Percentiles rank a stretch among this genome's conserved stretches.
phyloP scores from a whole-genome alignment of 92 coral and sea anemone genomes.

The Actinostola sp. region DNA sequence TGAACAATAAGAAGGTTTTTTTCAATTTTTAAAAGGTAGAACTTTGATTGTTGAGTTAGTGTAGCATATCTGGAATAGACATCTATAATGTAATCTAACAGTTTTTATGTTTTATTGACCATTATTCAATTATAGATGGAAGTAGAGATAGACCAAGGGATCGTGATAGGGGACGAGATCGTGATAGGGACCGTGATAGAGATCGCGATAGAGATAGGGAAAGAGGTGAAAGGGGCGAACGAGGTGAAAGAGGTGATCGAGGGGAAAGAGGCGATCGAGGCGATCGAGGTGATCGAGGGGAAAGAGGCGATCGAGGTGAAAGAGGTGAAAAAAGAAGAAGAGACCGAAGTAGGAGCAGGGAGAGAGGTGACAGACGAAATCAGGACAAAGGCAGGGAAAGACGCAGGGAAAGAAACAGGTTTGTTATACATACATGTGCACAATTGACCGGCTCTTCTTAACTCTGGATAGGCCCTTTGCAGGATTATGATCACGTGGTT shows the following conservation, averaged over 20 bases:
- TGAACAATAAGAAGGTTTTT: no score
- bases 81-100: neutral
- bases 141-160: conserved; percentile 49
- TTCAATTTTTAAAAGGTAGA: no score
- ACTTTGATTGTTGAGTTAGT: no score
- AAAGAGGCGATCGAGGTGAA: conserved; percentile 48
- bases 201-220: conserved; percentile 39
- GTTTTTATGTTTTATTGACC: neutral
- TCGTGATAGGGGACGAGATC: conserved; percentile 36
- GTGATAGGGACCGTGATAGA: conserved; percentile 32
- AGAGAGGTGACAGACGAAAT: conserved; percentile 58
- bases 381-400: conserved; percentile 74
- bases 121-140: conserved; percentile 19
- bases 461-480: no score
- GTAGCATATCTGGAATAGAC: no score
- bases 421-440: neutral
- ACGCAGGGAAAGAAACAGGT: conserved; percentile 57
- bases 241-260: conserved; percentile 35
- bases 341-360: conserved; percentile 75
- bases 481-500: no score
- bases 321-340: conserved; percentile 66
- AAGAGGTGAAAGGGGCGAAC: conserved; percentile 34
- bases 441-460: no score
- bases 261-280: conserved; percentile 34
- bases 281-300: conserved; percentile 41